Percentiles rank a stretch among this genome's conserved stretches.
Conservation (phyloP, 2,888 invertebrate species). For the Cylindroiulus punctatus region DNA sequence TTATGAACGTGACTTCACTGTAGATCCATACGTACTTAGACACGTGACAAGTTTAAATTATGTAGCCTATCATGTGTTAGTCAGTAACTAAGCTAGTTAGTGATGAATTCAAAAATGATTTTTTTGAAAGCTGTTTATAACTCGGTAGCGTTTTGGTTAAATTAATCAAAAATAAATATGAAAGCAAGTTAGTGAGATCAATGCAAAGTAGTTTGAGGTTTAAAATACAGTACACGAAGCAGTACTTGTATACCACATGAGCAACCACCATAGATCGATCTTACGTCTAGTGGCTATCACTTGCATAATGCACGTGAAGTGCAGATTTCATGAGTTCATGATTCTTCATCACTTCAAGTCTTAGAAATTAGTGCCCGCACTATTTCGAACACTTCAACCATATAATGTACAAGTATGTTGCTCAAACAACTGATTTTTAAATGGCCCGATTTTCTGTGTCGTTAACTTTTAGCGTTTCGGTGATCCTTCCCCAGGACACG, state of each 20-base stretch:
- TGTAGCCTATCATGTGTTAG: not conserved
- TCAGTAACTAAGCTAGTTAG: not conserved
- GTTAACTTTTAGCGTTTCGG: no score
- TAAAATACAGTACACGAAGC: not conserved
- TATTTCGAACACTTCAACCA: no score
- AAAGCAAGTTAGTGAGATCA: not conserved
- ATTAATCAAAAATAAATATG: not conserved
- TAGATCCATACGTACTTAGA: no score
- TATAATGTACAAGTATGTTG: no score
- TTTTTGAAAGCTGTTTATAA: not conserved
- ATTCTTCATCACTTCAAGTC: no score
- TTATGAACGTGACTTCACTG: no score
- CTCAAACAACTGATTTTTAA: no score
- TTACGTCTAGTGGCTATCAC: not conserved
- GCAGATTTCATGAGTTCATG: not conserved
- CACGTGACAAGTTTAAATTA: no score
- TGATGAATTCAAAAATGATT: not conserved
- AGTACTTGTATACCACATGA: not conserved
- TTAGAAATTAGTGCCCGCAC: no score
- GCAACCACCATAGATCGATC: not conserved
- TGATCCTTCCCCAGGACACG: no score
- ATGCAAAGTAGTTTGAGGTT: not conserved
- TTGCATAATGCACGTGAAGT: not conserved
- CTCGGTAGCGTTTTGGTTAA: not conserved
- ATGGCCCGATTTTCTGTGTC: no score